Conservation (phyloP, 2,113 vertebrate species). For the Nothoprocta perdicaria region DNA sequence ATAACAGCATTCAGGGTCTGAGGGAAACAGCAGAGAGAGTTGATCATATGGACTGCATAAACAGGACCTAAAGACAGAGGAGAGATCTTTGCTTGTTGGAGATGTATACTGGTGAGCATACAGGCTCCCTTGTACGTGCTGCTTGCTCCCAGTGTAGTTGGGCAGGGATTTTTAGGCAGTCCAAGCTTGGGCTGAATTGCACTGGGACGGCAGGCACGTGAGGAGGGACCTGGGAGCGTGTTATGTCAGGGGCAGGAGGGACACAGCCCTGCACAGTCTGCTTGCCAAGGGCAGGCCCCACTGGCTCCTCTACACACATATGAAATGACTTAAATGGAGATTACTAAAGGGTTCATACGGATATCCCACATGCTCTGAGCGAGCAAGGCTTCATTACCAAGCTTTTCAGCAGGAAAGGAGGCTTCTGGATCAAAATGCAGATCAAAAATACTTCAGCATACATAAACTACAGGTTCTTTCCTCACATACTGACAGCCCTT, state of each 20-base stretch:
- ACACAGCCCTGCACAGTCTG: background rate
- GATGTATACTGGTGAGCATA: background rate
- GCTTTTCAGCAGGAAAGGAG: constrained; percentile 28
- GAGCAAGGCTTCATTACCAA: constrained; percentile 9
- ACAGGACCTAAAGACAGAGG: background rate
- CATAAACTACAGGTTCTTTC: constrained; percentile 59
- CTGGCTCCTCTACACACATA: background rate
- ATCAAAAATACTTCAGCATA: constrained; percentile 42
- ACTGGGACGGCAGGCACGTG: background rate
- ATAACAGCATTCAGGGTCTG: background rate
- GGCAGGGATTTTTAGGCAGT: background rate
- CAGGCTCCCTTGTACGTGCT: background rate
- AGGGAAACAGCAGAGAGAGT: fast-evolving
- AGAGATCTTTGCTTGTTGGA: background rate
- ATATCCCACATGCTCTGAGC: background rate
- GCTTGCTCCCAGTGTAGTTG: background rate
- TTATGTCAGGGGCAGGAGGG: background rate
- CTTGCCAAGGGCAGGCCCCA: background rate
- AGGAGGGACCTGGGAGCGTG: background rate
- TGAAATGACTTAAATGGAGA: background rate
- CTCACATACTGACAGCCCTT: background rate
- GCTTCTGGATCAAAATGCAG: constrained; percentile 56
- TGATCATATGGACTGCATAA: background rate
- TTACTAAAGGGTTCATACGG: background rate
- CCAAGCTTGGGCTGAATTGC: background rate